Evolutionary conservation across 2,888 invertebrate species (phyloP).

Genomic region (Thysanoteuthis rhombus): DNA sequence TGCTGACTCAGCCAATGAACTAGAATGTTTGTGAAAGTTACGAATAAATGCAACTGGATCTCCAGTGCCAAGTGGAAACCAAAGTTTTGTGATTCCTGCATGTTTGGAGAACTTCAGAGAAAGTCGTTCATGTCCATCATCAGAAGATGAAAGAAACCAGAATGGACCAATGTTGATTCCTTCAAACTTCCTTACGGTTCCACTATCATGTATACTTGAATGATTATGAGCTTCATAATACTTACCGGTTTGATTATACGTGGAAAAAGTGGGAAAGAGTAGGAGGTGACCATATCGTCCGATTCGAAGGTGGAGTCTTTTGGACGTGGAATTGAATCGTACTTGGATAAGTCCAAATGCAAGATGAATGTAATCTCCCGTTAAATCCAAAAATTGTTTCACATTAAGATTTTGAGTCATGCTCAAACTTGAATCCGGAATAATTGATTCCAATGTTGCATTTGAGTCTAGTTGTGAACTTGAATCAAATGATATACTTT

Average conservation of each 20-base stretch:
- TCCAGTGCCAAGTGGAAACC: conserved; percentile 2
- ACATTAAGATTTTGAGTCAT: neutral
- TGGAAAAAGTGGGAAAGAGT: neutral
- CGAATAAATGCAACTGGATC: neutral
- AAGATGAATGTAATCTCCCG: neutral
- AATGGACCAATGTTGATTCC: neutral
- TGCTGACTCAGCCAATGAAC: neutral
- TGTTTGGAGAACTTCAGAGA: neutral
- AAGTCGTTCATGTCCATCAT: neutral
- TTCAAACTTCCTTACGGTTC: neutral
- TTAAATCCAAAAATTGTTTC: neutral
- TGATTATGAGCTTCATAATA: neutral
- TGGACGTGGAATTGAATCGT: neutral
- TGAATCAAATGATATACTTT: neutral
- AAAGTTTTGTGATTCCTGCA: neutral
- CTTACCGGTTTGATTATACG: neutral
- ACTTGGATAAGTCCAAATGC: conserved; percentile 12
- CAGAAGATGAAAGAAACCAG: conserved; percentile 1
- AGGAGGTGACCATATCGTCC: neutral
- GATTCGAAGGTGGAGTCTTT: neutral
- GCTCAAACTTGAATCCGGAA: neutral
- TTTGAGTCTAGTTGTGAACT: neutral
- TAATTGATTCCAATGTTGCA: too few species aligned
- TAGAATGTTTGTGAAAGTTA: neutral
- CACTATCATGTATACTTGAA: neutral